These are phyloP conservation scores for Phylloscopus collybita DNA, from an alignment of 2,797 vertebrate genomes.

Conservation along the genomic window DNA sequence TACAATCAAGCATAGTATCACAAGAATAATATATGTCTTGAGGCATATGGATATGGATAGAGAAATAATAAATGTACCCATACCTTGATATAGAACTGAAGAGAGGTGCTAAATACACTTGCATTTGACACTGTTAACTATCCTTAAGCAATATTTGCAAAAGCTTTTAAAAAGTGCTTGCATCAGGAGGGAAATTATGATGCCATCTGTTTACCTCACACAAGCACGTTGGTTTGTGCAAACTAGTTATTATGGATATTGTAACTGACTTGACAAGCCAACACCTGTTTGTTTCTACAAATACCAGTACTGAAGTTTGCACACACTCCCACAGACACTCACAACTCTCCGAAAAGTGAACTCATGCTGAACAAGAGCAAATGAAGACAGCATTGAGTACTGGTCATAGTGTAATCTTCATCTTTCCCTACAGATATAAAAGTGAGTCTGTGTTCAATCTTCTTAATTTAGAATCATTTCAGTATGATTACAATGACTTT, in stretches of 20 bases:
- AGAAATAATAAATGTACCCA: neutral
- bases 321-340: neutral
- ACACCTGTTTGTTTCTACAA: slow-evolving; percentile 21
- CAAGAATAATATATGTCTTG: neutral
- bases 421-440: neutral
- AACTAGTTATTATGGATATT: neutral
- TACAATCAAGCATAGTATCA: neutral
- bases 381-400: neutral
- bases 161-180: neutral
- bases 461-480: neutral
- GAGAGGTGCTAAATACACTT: neutral
- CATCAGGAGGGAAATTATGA: neutral
- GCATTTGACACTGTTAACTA: neutral
- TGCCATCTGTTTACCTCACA: slow-evolving; percentile 32
- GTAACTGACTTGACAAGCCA: slow-evolving; percentile 2
- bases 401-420: neutral
- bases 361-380: neutral
- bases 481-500: neutral
- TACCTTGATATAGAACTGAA: neutral
- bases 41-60: neutral
- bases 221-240: neutral
- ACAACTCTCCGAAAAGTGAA: neutral
- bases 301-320: neutral
- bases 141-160: neutral
- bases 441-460: neutral